phyloP scores from a whole-genome alignment of 2,888 invertebrate species.

The Eustalomyia histrio region DNA sequence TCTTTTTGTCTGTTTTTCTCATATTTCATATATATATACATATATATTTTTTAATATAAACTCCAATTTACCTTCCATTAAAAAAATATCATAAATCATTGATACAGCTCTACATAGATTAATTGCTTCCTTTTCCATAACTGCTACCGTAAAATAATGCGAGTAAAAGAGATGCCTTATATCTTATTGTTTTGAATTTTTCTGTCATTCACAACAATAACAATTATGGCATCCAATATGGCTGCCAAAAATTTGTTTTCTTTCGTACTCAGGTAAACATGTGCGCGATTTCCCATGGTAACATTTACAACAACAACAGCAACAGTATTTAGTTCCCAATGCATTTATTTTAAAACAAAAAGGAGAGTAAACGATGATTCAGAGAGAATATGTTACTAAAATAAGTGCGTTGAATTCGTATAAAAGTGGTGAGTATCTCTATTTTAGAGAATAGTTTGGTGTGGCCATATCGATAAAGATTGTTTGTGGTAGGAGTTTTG shows the following conservation, averaged over 20 bases:
- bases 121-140: constrained; percentile 11
- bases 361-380: background rate
- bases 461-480: background rate
- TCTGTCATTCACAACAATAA: constrained; percentile 33
- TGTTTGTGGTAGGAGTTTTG: too few relatives aligned
- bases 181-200: background rate
- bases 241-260: constrained; percentile 68
- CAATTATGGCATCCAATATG: constrained; percentile 77
- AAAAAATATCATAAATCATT: constrained; percentile 32
- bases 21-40: too few relatives aligned
- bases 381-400: too few relatives aligned
- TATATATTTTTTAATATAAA: background rate
- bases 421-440: constrained; percentile 19
- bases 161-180: constrained; percentile 67
- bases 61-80: background rate
- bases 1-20: background rate
- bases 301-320: constrained; percentile 38
- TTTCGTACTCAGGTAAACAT: constrained; percentile 57
- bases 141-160: constrained; percentile 34
- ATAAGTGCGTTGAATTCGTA: constrained; percentile 2
- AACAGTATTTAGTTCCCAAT: constrained; percentile 31
- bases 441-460: background rate
- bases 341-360: background rate
- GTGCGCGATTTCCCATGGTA: constrained; percentile 54
- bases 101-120: constrained; percentile 11